Conservation (phyloP, 2,888 invertebrate species). For the Dinocampus coccinellae region DNA sequence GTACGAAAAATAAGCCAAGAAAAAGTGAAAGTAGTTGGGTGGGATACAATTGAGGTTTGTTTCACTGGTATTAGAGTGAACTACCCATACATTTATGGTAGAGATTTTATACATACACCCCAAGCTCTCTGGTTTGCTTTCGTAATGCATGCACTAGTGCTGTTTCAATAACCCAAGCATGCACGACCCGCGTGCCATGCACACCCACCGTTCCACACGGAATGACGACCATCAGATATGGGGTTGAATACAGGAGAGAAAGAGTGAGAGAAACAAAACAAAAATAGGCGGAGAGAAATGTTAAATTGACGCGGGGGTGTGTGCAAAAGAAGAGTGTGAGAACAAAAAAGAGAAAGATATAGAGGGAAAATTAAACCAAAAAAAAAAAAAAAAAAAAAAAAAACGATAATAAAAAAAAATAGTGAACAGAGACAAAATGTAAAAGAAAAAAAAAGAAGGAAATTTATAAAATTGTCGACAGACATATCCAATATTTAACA, state of each 20-base stretch:
- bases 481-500: not conserved
- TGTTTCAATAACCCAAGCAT: constrained; percentile 27
- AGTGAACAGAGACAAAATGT: not conserved
- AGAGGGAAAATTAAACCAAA: constrained; percentile 15
- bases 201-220: not conserved
- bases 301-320: too few relatives aligned
- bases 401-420: too few relatives aligned
- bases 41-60: too few relatives aligned
- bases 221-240: constrained; percentile 18
- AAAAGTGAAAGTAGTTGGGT: too few relatives aligned
- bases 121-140: too few relatives aligned
- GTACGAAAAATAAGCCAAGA: too few relatives aligned
- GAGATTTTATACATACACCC: not conserved
- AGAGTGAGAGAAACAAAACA: not conserved
- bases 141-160: constrained; percentile 13
- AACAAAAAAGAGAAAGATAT: not conserved
- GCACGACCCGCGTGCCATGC: not conserved
- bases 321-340: constrained; percentile 7
- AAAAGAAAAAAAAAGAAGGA: not conserved
- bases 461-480: not conserved
- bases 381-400: too few relatives aligned
- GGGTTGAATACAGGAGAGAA: not conserved
- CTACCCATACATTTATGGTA: too few relatives aligned
- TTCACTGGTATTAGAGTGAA: too few relatives aligned
- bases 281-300: constrained; percentile 1